Percentiles rank a stretch among this genome's conserved stretches.
phyloP scores from a whole-genome alignment of 2,113 vertebrate species.

The Archocentrus centrarchus region DNA sequence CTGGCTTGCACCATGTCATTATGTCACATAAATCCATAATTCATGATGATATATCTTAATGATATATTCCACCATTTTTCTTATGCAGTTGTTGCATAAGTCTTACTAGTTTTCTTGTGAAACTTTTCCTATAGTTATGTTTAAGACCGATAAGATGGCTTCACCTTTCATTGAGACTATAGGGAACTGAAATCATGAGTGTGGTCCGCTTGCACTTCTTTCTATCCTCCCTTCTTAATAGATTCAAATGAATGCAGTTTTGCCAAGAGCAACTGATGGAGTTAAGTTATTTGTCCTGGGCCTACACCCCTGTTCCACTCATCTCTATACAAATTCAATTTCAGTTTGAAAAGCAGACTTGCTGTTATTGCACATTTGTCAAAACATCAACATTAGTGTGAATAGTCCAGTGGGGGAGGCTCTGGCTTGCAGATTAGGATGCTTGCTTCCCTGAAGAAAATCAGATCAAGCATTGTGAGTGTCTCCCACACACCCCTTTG shows the following conservation, averaged over 20 bases:
- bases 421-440: constrained; percentile 11
- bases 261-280: constrained; percentile 60
- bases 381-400: constrained; percentile 56
- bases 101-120: background rate
- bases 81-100: background rate
- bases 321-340: constrained; percentile 65
- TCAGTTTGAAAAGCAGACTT: constrained; percentile 57
- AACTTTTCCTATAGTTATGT: background rate
- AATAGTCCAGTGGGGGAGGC: constrained; percentile 46
- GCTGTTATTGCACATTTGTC: constrained; percentile 65
- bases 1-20: background rate
- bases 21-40: constrained; percentile 21
- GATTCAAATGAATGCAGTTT: constrained; percentile 71
- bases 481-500: constrained; percentile 51
- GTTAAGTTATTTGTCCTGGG: constrained; percentile 60
- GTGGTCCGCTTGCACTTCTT: background rate
- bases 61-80: background rate
- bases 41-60: background rate
- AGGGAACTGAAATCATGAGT: background rate
- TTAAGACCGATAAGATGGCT: background rate
- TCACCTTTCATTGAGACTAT: background rate
- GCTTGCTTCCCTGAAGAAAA: constrained; percentile 55
- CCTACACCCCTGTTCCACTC: constrained; percentile 48
- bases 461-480: constrained; percentile 55
- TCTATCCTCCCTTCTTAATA: constrained; percentile 44